Evolutionary conservation across 2,888 invertebrate genomes (phyloP), one percentile per base, ranked within the genome.

Genomic region (Elysia crispata): DNA sequence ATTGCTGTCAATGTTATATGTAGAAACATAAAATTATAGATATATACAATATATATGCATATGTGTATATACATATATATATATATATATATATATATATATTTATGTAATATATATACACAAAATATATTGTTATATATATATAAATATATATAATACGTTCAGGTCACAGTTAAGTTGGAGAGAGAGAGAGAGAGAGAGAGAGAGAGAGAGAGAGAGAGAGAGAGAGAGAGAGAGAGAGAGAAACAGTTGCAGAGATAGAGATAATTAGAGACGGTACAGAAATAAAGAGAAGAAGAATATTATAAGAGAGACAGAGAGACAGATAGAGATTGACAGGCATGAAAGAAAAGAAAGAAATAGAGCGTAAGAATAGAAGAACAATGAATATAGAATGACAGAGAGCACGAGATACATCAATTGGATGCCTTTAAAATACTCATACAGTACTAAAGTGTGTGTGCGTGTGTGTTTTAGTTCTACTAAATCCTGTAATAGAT

Each of bases 401-500:
- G 11, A 41, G 11, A 41, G 3, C 41, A 3, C 41, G 11, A 41
- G 11, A 41, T 41, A 6, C 41, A 11, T 41, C 41, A 41, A 6
- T 15, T 18, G 76, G 3, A 15, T 3, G 41, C n/a, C n/a, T n/a
- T n/a, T n/a, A n/a, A n/a, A n/a, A n/a, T 64, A n/a, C 11, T 23
- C 11, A 15, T 67, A 50, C 13, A 20, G 54, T 30, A 57, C 28
- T 28, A 25, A 57, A 25, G 73, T 54, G 73, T 49, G 73, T 50
- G 73, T 50, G 73, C 50, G 73, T 73, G 57, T 73, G 73, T 73
- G 57, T 50, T 50, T 73, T 23, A 30, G 74, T 62, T 30, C n/a
- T 41, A 41, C 41, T 41, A 41, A 41, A 41, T 6, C 41, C 41
- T 41, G 5, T 41, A 41, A 41, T 41, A 41, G 41, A 41, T 41